phyloP scores from a whole-genome alignment of 2,797 vertebrate species.

The Discoglossus pictus region DNA sequence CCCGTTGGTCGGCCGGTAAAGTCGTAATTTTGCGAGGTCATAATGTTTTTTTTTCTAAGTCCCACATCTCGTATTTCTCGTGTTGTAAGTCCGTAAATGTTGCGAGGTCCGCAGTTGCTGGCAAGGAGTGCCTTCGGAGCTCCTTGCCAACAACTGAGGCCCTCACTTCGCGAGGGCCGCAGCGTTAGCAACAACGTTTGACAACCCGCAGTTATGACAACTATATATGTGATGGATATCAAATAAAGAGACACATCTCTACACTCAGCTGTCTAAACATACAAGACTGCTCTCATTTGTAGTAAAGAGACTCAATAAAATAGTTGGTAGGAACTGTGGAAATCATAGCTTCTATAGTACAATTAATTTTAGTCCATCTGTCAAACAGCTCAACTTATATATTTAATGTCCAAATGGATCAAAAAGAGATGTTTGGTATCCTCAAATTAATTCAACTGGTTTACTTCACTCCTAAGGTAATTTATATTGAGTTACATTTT shows the following conservation, averaged over 20 bases:
- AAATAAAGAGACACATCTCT: not conserved
- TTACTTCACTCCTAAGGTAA: not conserved
- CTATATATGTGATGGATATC: not conserved
- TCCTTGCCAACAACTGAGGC: not conserved
- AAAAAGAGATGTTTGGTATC: conserved; percentile 1
- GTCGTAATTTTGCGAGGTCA: too few relatives aligned
- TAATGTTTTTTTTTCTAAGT: too few relatives aligned
- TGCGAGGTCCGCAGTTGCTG: too few relatives aligned
- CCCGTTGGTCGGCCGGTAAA: too few relatives aligned
- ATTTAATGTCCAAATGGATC: conserved; percentile 11
- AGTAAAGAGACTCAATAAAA: conserved; percentile 2
- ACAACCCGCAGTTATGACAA: not conserved
- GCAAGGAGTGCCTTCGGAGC: not conserved
- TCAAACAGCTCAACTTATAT: conserved; percentile 10
- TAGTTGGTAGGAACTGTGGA: conserved; percentile 1
- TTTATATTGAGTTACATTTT: conserved; percentile 30
- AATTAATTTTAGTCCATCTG: conserved; percentile 18
- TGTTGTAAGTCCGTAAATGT: too few relatives aligned
- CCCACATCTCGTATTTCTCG: too few relatives aligned
- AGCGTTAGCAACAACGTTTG: not conserved
- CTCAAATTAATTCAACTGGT: conserved; percentile 20
- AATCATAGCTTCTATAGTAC: conserved; percentile 5
- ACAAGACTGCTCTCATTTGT: conserved; percentile 1
- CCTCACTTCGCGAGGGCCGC: too few relatives aligned
- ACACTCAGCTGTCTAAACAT: conserved; percentile 7